Conservation (phyloP, 1,140 invertebrate species). For the Drosophila ambigua region DNA sequence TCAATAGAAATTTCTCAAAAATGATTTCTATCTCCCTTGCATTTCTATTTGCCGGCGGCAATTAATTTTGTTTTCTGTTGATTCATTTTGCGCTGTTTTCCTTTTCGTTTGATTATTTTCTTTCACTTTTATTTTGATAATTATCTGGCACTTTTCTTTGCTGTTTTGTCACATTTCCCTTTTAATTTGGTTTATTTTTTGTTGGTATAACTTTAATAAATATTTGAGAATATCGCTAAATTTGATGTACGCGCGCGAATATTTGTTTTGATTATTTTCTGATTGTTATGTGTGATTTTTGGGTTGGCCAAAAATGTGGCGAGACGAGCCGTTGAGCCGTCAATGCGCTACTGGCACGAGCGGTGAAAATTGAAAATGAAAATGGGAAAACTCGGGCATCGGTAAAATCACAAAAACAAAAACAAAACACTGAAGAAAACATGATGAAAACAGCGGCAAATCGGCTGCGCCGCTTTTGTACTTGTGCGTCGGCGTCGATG, state of each 20-base stretch:
- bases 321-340: slow-evolving; percentile 82
- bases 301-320: slow-evolving; percentile 59
- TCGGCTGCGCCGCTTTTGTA: slow-evolving; percentile 46
- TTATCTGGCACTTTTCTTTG: slow-evolving; percentile 7
- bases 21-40: too few species aligned
- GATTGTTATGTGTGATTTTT: slow-evolving; percentile 16
- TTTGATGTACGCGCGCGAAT: slow-evolving; percentile 23
- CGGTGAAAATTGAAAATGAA: slow-evolving; percentile 81
- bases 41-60: slow-evolving; percentile 55
- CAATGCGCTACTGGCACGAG: slow-evolving; percentile 80
- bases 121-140: slow-evolving; percentile 8
- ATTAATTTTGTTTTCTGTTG: slow-evolving; percentile 17
- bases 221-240: slow-evolving; percentile 21
- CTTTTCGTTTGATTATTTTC: not conserved
- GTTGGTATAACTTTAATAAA: slow-evolving; percentile 17
- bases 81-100: not conserved
- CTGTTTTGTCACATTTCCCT: slow-evolving; percentile 11
- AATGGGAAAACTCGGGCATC: slow-evolving; percentile 75
- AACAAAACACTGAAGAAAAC: slow-evolving; percentile 18
- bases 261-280: not conserved
- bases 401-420: slow-evolving; percentile 39
- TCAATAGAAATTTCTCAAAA: not conserved
- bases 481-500: slow-evolving; percentile 64
- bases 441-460: slow-evolving; percentile 65
- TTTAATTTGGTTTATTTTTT: not conserved